A percentile compares a stretch with the other conserved stretches of the same genome.
phyloP scores from a whole-genome alignment of 2,888 invertebrate species.

The Zygogramma bicolorata region DNA sequence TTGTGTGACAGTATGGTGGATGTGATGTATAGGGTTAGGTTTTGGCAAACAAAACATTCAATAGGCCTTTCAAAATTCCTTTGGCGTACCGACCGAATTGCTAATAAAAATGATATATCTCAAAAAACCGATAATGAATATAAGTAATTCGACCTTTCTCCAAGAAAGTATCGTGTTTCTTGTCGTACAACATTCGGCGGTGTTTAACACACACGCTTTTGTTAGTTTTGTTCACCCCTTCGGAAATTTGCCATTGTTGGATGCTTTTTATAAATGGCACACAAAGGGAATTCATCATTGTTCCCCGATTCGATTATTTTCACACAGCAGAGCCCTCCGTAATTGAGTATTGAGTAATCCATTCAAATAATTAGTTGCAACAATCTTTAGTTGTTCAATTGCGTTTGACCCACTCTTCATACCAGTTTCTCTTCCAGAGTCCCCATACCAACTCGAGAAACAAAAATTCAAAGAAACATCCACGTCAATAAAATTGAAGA shows the following conservation, averaged over 20 bases:
- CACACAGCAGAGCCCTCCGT: too few relatives aligned
- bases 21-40: not conserved
- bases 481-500: too few relatives aligned
- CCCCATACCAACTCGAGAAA: too few relatives aligned
- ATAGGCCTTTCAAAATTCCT: conserved; percentile 15
- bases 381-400: too few relatives aligned
- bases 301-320: not conserved
- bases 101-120: not conserved
- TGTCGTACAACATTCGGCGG: conserved; percentile 53
- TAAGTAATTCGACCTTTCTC: conserved; percentile 37
- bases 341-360: too few relatives aligned
- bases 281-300: not conserved
- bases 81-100: conserved; percentile 13
- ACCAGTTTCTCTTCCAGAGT: too few relatives aligned
- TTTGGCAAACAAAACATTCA: too few relatives aligned
- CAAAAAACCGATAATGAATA: not conserved
- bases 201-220: conserved; percentile 52
- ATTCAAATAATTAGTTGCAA: too few relatives aligned
- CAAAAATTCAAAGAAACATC: too few relatives aligned
- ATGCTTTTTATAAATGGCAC: conserved; percentile 17
- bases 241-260: conserved; percentile 40
- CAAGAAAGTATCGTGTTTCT: conserved; percentile 35
- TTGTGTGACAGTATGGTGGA: too few relatives aligned
- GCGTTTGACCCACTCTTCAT: too few relatives aligned
- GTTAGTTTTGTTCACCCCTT: conserved; percentile 48